A percentile compares a stretch with the other conserved stretches of the same genome.
Evolutionary conservation across 2,888 invertebrate genomes (phyloP).

Genomic region (Unio delphinus): DNA sequence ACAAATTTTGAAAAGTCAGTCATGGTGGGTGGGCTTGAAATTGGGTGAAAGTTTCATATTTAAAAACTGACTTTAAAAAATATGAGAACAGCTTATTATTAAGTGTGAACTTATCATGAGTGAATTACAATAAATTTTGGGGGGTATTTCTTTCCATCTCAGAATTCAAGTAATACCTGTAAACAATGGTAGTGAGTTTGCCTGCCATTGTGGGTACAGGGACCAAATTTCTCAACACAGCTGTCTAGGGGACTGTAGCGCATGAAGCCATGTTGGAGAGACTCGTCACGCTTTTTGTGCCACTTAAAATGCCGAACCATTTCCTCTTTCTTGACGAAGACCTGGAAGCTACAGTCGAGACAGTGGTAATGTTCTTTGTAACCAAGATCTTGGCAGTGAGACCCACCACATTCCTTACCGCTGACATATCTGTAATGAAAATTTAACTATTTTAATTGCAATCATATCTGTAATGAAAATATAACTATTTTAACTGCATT

Average conservation of each 20-base stretch:
- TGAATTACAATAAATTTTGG: not conserved
- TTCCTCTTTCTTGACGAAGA: conserved; percentile 98
- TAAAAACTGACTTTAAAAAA: not conserved
- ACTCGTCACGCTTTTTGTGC: conserved; percentile 99
- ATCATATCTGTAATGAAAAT: too few species aligned
- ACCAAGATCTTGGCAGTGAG: conserved; percentile 89
- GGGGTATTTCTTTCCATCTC: not conserved
- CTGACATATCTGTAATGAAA: conserved; percentile 77
- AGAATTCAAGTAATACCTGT: conserved; percentile 76
- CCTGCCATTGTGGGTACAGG: conserved; percentile 92
- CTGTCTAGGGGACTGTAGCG: conserved; percentile 95
- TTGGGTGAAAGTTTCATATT: not conserved
- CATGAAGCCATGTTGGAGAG: conserved; percentile 94
- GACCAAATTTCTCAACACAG: conserved; percentile 85
- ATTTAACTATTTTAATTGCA: not conserved
- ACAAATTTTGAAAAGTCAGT: too few species aligned
- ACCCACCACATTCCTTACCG: conserved; percentile 86
- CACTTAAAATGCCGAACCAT: conserved; percentile 99
- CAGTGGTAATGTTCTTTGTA: conserved; percentile 97
- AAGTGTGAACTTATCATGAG: not conserved
- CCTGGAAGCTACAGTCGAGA: conserved; percentile 80
- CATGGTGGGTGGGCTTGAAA: not conserved
- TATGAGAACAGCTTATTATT: not conserved
- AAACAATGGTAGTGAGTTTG: conserved; percentile 98
- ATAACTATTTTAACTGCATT: too few species aligned